Conservation (phyloP, 2,113 vertebrate species). For the Muntiacus reevesi region DNA sequence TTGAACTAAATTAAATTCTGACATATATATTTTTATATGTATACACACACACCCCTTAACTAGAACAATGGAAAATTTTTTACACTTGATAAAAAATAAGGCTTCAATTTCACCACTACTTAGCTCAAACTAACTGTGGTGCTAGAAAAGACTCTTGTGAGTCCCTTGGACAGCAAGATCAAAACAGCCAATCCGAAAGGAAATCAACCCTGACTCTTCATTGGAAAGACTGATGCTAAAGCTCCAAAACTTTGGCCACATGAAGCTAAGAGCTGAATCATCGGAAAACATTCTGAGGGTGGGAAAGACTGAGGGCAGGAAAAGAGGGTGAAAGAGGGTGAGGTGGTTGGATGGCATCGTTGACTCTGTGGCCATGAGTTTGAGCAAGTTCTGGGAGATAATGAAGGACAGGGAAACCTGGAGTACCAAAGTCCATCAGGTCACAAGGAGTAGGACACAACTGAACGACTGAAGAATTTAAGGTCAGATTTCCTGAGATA, state of each 20-base stretch:
- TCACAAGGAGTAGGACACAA: background rate
- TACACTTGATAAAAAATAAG: background rate
- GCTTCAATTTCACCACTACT: constrained; percentile 9
- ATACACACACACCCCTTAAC: background rate
- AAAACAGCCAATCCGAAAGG: background rate
- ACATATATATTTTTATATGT: background rate
- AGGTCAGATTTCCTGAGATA: background rate
- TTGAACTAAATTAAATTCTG: background rate
- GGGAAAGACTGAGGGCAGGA: background rate
- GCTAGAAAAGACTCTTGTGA: background rate
- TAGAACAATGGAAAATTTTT: background rate
- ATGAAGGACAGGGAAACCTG: background rate
- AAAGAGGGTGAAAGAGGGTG: background rate
- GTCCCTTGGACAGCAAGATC: background rate
- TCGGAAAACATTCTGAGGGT: background rate
- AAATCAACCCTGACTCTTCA: background rate
- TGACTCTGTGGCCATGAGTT: background rate
- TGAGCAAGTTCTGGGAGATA: background rate
- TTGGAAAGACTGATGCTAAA: background rate
- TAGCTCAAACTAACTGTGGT: background rate
- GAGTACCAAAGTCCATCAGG: background rate
- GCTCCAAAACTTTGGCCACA: background rate
- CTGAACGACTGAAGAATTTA: background rate
- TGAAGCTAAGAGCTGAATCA: background rate
- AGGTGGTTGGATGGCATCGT: background rate